These are phyloP conservation scores for Spatulosminthurus flaviceps DNA, from an alignment of 2,888 invertebrate genomes.

Conservation along the genomic window DNA sequence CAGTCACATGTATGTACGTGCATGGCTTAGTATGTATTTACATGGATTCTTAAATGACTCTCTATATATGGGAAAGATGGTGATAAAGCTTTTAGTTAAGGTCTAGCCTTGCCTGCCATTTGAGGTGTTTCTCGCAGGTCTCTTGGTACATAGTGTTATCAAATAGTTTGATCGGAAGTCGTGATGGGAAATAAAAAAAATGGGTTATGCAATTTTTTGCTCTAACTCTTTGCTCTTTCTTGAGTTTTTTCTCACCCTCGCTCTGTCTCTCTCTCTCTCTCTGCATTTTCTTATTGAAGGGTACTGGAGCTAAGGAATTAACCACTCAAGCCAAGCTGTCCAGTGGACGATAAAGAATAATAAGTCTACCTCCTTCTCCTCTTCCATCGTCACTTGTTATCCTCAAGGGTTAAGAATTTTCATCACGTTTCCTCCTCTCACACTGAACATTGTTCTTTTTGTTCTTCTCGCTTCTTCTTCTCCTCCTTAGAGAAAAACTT, in stretches of 20 bases:
- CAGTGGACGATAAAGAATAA: neutral
- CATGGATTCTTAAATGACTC: too few species aligned
- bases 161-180: slow-evolving; percentile 35
- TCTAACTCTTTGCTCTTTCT: neutral
- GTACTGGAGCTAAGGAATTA: slow-evolving; percentile 9
- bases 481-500: neutral
- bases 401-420: neutral
- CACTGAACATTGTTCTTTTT: neutral
- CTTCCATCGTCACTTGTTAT: neutral
- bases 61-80: neutral
- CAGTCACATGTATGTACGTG: too few species aligned
- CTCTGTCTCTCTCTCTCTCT: neutral
- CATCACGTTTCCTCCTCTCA: slow-evolving; percentile 2
- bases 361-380: slow-evolving; percentile 11
- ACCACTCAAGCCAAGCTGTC: slow-evolving; percentile 5
- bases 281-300: neutral
- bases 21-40: too few species aligned
- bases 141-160: slow-evolving; percentile 9
- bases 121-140: neutral
- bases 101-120: neutral
- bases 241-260: slow-evolving; percentile 1
- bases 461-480: too few species aligned
- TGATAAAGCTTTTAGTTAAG: neutral
- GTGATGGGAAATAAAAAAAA: slow-evolving; percentile 41
- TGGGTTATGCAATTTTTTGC: slow-evolving; percentile 40